phyloP scores from a whole-genome alignment of 2,888 invertebrate genomes.

The Oxystoma pomonae region DNA sequence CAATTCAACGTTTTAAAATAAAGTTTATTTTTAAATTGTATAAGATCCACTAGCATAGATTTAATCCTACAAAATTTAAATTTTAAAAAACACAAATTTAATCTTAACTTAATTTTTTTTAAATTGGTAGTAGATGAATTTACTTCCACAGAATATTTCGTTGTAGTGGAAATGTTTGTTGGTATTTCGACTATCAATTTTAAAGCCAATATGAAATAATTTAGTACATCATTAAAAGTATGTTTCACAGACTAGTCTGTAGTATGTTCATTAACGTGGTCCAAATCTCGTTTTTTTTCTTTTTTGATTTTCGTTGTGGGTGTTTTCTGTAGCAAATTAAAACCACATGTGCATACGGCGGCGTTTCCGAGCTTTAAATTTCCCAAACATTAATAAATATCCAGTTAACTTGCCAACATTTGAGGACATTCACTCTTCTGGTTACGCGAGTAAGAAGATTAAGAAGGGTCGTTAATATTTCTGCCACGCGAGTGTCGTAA shows the following conservation, averaged over 20 bases:
- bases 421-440: slow-evolving; percentile 32
- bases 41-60: no score
- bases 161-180: no score
- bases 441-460: slow-evolving; percentile 19
- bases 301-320: slow-evolving; percentile 22
- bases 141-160: background rate
- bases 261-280: background rate
- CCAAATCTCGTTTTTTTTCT: no score
- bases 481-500: background rate
- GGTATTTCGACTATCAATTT: no score
- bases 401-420: slow-evolving; percentile 41
- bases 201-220: no score
- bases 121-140: background rate
- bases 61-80: no score
- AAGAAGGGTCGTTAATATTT: slow-evolving; percentile 23
- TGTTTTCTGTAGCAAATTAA: slow-evolving; percentile 40
- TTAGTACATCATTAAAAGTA: no score
- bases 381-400: slow-evolving; percentile 38
- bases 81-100: no score
- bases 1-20: background rate
- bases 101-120: no score
- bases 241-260: no score
- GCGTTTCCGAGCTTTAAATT: slow-evolving; percentile 30
- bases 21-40: no score
- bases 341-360: slow-evolving; percentile 38